A percentile compares a stretch with the other conserved stretches of the same genome.
Conservation (phyloP, 1,140 invertebrate species). For the Penaeus chinensis region DNA sequence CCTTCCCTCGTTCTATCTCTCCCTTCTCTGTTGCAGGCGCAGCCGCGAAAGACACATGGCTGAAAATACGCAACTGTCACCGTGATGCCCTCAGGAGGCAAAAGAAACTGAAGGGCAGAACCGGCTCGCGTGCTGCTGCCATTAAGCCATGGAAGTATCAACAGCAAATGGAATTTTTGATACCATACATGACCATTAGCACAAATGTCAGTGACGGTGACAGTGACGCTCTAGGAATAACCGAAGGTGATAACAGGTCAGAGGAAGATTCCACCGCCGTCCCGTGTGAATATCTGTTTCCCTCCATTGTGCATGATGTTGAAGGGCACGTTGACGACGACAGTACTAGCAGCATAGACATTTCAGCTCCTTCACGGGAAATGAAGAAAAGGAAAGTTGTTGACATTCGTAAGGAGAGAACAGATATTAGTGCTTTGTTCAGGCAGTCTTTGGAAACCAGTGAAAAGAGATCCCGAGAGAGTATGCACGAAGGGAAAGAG, state of each 20-base stretch:
- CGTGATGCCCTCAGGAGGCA: conserved; percentile 11
- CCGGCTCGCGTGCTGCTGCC: not conserved
- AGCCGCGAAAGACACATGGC: not conserved
- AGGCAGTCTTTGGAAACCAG: not conserved
- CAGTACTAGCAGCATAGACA: too few relatives aligned
- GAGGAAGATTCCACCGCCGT: not conserved
- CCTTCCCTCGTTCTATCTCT: too few relatives aligned
- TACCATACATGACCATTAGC: not conserved
- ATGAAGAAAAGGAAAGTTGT: not conserved
- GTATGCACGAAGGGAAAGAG: not conserved
- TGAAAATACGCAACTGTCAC: conserved; percentile 12
- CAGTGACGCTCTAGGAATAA: not conserved
- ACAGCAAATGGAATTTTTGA: conserved; percentile 6
- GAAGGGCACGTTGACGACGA: not conserved
- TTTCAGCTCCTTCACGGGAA: not conserved
- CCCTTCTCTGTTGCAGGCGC: not conserved
- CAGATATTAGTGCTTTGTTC: not conserved
- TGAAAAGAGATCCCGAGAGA: not conserved
- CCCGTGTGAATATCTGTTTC: not conserved
- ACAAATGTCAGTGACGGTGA: not conserved
- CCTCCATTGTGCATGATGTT: not conserved
- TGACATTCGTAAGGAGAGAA: not conserved
- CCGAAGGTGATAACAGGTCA: not conserved
- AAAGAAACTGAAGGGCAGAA: conserved; percentile 5
- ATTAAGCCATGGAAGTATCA: conserved; percentile 11